Conservation (phyloP, 2,888 invertebrate species). For the Orthonychiurus folsomi region DNA sequence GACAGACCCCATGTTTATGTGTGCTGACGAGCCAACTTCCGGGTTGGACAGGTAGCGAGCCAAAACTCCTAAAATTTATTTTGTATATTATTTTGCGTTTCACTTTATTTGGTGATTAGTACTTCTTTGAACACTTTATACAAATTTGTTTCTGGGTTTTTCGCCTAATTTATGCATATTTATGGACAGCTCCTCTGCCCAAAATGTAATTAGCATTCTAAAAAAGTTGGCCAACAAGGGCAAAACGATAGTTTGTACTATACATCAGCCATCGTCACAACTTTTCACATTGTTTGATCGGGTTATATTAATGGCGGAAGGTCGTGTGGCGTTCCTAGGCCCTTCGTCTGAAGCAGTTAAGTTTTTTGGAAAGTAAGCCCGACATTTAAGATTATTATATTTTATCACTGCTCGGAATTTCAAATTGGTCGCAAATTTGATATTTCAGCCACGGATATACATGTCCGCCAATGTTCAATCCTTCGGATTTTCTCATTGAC, state of each 20-base stretch:
- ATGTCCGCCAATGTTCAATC: constrained; percentile 83
- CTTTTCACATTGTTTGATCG: constrained; percentile 79
- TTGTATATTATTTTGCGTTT: no score
- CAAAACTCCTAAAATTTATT: no score
- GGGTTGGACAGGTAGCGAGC: constrained; percentile 97
- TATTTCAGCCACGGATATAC: constrained; percentile 57
- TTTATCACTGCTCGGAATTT: not conserved
- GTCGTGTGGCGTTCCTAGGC: constrained; percentile 61
- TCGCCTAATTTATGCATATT: no score
- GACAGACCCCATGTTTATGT: constrained; percentile 87
- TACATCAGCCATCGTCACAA: constrained; percentile 86
- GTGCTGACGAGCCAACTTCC: constrained; percentile 88
- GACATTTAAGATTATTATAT: not conserved
- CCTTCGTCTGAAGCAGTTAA: constrained; percentile 42
- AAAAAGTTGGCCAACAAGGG: constrained; percentile 59
- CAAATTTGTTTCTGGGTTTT: no score
- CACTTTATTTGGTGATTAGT: no score
- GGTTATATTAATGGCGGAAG: constrained; percentile 83
- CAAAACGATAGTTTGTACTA: constrained; percentile 83
- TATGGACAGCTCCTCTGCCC: no score
- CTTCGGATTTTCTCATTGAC: constrained; percentile 86
- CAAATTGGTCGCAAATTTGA: not conserved
- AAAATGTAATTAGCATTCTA: constrained; percentile 61
- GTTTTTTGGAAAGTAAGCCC: constrained; percentile 41
- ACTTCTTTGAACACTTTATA: no score